Base-by-base conservation (phyloP, 2,797 vertebrate genomes). In the Diplodus puntazzo region DNA sequence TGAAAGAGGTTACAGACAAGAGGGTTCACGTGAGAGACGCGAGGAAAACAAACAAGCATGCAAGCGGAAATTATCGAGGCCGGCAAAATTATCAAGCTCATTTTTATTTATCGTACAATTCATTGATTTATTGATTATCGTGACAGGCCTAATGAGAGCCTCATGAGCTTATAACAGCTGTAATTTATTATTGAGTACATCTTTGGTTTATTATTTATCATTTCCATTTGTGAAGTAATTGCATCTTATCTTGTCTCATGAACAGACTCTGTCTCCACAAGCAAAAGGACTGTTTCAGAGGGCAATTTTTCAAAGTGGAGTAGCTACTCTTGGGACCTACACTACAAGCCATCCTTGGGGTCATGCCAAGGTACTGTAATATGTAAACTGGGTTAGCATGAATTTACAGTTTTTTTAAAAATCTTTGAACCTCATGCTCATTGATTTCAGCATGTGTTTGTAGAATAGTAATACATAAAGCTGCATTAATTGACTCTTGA, bases 301-400 rank as follows among this genome's bases (percentile, higher is more conserved):
- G 84, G 96, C 95, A 11, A 95, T 98, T 81, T 96, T 97, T 79
- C 94, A 98, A 87, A 98, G 97, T 60, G 96, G 96, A 4, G 95
- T 95, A 20, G 94, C 93, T 84, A 94, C 86, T 8, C 16, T 93
- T 10, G 89, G 88, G 8, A 39, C 69, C 20, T 92, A 90, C 76
- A 86, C 88, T 0, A 80, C 89, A 17, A 86, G 60, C 13, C 11
- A 90, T 2, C 85, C 90, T 9, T 14, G 85, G 64, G 2, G 5
- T 18, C 50, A 80, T 18, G 75, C 90, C 46, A 91, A 91, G 92
- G 95, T 95, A 87, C 45, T 20, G 54, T 58, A 10, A 71, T 11
- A 17, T 42, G 21, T 70, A 20, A 30, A 64, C 11, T 39, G 11
- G 16, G 43, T 17, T 12, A 57, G 21, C 14, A 49, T 18, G 10